Evolutionary conservation across 2,113 vertebrate genomes (phyloP).

Genomic region (Xenopus borealis): DNA sequence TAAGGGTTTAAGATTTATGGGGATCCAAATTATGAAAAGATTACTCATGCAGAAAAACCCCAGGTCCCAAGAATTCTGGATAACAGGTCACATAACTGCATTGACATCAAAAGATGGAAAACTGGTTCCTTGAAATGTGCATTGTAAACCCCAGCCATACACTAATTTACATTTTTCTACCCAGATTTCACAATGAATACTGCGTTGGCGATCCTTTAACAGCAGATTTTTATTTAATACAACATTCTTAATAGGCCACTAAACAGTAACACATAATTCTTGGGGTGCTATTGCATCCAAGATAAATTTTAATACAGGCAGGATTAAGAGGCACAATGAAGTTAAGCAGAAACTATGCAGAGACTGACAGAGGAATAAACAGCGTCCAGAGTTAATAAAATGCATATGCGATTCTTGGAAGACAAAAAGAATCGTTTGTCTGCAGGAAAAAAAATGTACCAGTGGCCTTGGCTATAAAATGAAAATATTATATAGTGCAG

Average conservation of each 20-base stretch:
- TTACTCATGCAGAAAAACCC: too few relatives aligned
- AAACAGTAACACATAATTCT: constrained; percentile 20
- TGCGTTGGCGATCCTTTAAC: too few relatives aligned
- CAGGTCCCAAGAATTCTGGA: too few relatives aligned
- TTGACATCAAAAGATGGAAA: too few relatives aligned
- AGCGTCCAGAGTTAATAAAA: constrained; percentile 10
- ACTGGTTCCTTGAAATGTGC: too few relatives aligned
- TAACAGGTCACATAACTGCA: too few relatives aligned
- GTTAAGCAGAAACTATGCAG: constrained; percentile 21
- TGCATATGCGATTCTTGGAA: constrained; percentile 34
- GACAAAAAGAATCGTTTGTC: not conserved
- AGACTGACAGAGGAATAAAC: constrained; percentile 19
- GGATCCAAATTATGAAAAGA: too few relatives aligned
- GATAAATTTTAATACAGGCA: not conserved
- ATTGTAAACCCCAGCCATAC: too few relatives aligned
- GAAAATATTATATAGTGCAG: constrained; percentile 5
- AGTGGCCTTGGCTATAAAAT: not conserved
- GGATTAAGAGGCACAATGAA: constrained; percentile 11
- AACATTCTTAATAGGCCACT: constrained; percentile 29
- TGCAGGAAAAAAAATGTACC: constrained; percentile 14
- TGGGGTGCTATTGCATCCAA: not conserved
- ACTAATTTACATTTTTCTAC: too few relatives aligned
- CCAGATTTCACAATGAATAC: too few relatives aligned
- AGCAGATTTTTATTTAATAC: constrained; percentile 11
- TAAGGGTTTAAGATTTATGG: too few relatives aligned